Evolutionary conservation across 2,888 invertebrate species (phyloP).

Genomic region (Metacarcinus magister): DNA sequence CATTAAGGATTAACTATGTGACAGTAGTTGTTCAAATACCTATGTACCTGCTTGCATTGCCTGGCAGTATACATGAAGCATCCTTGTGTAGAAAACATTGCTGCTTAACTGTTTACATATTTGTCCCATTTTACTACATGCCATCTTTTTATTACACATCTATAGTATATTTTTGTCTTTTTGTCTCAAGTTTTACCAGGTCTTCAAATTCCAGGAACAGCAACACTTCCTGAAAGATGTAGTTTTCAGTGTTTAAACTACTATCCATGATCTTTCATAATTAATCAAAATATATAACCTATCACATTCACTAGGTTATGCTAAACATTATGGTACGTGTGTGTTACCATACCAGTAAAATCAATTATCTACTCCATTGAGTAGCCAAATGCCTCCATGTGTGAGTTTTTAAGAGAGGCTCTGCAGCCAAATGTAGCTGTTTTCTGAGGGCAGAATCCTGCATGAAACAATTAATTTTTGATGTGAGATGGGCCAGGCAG

Average conservation of each 20-base stretch:
- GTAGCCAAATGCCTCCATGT: not conserved
- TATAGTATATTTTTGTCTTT: not conserved
- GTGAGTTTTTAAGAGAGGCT: not conserved
- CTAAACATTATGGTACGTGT: not conserved
- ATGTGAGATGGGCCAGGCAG: not conserved
- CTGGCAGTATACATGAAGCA: slow-evolving; percentile 23
- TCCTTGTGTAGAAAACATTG: slow-evolving; percentile 14
- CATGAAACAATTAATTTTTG: slow-evolving; percentile 6
- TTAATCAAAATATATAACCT: not conserved
- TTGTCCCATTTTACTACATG: not conserved
- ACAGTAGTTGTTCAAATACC: not conserved
- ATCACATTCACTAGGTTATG: not conserved
- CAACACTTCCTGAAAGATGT: not conserved
- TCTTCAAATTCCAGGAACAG: not conserved
- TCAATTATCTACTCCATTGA: not conserved
- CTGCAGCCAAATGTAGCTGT: not conserved
- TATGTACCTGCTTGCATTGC: slow-evolving; percentile 16
- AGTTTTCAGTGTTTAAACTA: not conserved
- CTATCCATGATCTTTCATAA: not conserved
- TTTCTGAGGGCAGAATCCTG: not conserved
- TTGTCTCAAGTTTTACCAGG: slow-evolving; percentile 5
- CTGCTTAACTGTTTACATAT: not conserved
- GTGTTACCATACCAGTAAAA: not conserved
- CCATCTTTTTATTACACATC: not conserved
- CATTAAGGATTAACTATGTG: not conserved